phyloP scores from a whole-genome alignment of 2,888 invertebrate genomes.

The Lepeophtheirus nordmannii region DNA sequence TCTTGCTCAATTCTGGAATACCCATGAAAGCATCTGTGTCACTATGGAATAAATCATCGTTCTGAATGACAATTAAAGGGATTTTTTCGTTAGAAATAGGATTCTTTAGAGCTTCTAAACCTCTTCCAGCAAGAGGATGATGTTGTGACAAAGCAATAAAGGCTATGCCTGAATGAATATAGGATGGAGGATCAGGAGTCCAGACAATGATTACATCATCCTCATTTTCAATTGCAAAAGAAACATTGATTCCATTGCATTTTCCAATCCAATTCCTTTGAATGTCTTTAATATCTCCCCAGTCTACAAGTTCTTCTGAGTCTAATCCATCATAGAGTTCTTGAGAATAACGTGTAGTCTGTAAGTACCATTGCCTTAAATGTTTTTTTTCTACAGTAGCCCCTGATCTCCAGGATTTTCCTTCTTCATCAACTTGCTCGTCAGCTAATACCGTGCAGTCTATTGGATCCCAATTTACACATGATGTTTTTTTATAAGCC shows the following conservation, averaged over 20 bases:
- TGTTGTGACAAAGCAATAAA: slow-evolving; percentile 25
- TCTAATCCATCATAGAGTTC: slow-evolving; percentile 42
- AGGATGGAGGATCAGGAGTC: slow-evolving; percentile 25
- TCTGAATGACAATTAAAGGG: not conserved
- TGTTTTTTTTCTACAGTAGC: slow-evolving; percentile 66
- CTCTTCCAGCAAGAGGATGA: slow-evolving; percentile 21
- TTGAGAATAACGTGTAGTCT: slow-evolving; percentile 67
- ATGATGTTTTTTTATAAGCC: slow-evolving; percentile 41
- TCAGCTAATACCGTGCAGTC: slow-evolving; percentile 81
- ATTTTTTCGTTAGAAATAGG: not conserved
- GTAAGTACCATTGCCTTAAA: slow-evolving; percentile 86
- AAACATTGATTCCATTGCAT: slow-evolving; percentile 58
- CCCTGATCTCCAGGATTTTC: slow-evolving; percentile 89
- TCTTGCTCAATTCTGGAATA: not conserved
- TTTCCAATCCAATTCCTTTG: slow-evolving; percentile 82
- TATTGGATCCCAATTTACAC: slow-evolving; percentile 96
- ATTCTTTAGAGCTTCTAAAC: too few relatives aligned
- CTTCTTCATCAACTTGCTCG: slow-evolving; percentile 85
- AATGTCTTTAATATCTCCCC: slow-evolving; percentile 66
- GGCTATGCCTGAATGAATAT: slow-evolving; percentile 25
- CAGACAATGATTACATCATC: slow-evolving; percentile 25
- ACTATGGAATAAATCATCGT: not conserved
- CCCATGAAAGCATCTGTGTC: not conserved
- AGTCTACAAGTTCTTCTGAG: slow-evolving; percentile 47
- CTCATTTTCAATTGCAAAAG: slow-evolving; percentile 41